phyloP scores from a whole-genome alignment of 2,797 vertebrate species.

The Micropoecilia bifurca region DNA sequence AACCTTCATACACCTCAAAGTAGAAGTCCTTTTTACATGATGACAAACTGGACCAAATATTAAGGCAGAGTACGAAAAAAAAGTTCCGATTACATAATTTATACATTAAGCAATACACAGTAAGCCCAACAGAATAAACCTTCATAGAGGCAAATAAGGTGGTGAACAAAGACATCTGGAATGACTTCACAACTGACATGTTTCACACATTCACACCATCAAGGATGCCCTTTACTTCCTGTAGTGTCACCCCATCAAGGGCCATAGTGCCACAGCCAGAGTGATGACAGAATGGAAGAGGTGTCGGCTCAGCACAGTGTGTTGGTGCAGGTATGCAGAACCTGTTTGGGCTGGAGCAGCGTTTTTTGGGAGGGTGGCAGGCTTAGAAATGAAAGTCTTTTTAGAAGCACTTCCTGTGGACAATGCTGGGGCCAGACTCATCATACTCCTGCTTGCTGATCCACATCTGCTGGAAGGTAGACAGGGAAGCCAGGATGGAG shows the following conservation, averaged over 20 bases:
- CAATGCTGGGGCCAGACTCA: conserved; percentile 86
- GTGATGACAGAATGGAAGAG: conserved; percentile 71
- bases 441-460: conserved; percentile 89
- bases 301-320: conserved; percentile 70
- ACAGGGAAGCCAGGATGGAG: conserved; percentile 86
- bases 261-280: conserved; percentile 67
- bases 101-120: conserved; percentile 88
- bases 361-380: conserved; percentile 59
- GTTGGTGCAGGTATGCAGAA: conserved; percentile 75
- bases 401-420: conserved; percentile 89
- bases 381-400: conserved; percentile 68
- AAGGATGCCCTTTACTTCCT: conserved; percentile 60
- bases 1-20: conserved; percentile 74
- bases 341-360: conserved; percentile 85
- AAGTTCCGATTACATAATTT: conserved; percentile 91
- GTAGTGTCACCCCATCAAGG: conserved; percentile 69
- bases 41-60: conserved; percentile 86
- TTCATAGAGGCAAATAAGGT: conserved; percentile 90
- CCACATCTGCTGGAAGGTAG: conserved; percentile 89
- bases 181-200: conserved; percentile 87
- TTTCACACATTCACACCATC: conserved; percentile 76
- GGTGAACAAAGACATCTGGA: conserved; percentile 88
- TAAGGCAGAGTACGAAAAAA: conserved; percentile 94
- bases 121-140: conserved; percentile 77
- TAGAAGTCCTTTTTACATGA: conserved; percentile 83